A percentile compares a stretch with the other conserved stretches of the same genome.
phyloP scores from a whole-genome alignment of 2,888 invertebrate genomes.

The Sylvicola cinctus region DNA sequence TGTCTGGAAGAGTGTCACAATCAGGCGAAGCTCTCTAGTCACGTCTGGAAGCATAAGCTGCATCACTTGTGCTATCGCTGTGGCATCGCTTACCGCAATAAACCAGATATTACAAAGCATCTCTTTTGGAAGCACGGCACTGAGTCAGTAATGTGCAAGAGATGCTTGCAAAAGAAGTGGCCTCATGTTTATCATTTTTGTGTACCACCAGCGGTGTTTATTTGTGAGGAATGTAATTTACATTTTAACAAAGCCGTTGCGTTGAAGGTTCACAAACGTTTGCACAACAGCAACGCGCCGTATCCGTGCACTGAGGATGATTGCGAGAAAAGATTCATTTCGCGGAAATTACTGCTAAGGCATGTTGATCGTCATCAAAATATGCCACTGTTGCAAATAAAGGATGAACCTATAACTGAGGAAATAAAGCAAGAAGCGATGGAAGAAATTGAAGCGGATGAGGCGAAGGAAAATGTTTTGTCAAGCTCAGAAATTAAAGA shows the following conservation, averaged over 20 bases:
- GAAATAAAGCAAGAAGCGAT: not conserved
- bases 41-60: slow-evolving; percentile 79
- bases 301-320: slow-evolving; percentile 48
- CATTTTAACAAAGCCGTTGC: slow-evolving; percentile 56
- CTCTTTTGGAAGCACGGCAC: slow-evolving; percentile 86
- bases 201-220: slow-evolving; percentile 54
- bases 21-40: slow-evolving; percentile 56
- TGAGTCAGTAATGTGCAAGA: slow-evolving; percentile 66
- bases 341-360: slow-evolving; percentile 52
- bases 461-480: not conserved
- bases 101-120: slow-evolving; percentile 73
- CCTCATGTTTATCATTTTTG: slow-evolving; percentile 84
- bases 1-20: slow-evolving; percentile 64
- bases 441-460: not conserved
- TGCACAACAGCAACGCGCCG: slow-evolving; percentile 50
- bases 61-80: slow-evolving; percentile 75
- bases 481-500: slow-evolving; percentile 5
- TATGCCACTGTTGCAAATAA: slow-evolving; percentile 15
- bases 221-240: slow-evolving; percentile 61
- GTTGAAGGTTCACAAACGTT: slow-evolving; percentile 64
- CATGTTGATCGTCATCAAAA: slow-evolving; percentile 44
- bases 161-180: slow-evolving; percentile 77
- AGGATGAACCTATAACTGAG: slow-evolving; percentile 7
- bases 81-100: slow-evolving; percentile 71
- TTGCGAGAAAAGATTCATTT: slow-evolving; percentile 61